phyloP scores from a whole-genome alignment of 2,888 invertebrate species.

The Cecidostiba fungosa region DNA sequence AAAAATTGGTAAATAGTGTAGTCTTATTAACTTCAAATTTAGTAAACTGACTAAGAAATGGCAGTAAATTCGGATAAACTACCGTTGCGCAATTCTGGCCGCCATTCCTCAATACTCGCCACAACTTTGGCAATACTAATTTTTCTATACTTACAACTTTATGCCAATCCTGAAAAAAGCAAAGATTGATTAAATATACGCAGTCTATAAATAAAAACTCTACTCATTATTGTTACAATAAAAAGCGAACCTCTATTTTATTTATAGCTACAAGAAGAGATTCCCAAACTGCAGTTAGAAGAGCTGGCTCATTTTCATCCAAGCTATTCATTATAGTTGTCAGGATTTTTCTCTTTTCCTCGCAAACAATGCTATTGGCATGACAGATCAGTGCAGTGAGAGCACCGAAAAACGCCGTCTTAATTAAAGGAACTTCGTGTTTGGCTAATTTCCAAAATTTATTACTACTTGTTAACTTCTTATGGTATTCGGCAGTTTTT shows the following conservation, averaged over 20 bases:
- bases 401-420: constrained; percentile 86
- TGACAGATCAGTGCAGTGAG: constrained; percentile 84
- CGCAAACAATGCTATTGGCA: constrained; percentile 81
- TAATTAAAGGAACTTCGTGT: constrained; percentile 81
- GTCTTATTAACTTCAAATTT: constrained; percentile 80
- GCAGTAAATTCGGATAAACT: constrained; percentile 88
- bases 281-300: constrained; percentile 88
- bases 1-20: constrained; percentile 85
- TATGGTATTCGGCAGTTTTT: constrained; percentile 82
- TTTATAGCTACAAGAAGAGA: constrained; percentile 85
- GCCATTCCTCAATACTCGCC: constrained; percentile 85
- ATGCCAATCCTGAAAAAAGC: constrained; percentile 85
- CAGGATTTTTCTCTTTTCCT: constrained; percentile 83
- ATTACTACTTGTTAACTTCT: constrained; percentile 82
- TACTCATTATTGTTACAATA: neutral
- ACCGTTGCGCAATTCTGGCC: constrained; percentile 89
- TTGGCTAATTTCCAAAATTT: constrained; percentile 89
- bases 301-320: constrained; percentile 86
- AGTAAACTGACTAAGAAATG: constrained; percentile 88
- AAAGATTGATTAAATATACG: neutral
- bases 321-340: constrained; percentile 84
- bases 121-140: constrained; percentile 87
- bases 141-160: constrained; percentile 87
- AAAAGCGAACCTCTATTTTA: constrained; percentile 81
- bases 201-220: neutral